Conservation (phyloP, 1,140 invertebrate species). For the Ruditapes philippinarum region DNA sequence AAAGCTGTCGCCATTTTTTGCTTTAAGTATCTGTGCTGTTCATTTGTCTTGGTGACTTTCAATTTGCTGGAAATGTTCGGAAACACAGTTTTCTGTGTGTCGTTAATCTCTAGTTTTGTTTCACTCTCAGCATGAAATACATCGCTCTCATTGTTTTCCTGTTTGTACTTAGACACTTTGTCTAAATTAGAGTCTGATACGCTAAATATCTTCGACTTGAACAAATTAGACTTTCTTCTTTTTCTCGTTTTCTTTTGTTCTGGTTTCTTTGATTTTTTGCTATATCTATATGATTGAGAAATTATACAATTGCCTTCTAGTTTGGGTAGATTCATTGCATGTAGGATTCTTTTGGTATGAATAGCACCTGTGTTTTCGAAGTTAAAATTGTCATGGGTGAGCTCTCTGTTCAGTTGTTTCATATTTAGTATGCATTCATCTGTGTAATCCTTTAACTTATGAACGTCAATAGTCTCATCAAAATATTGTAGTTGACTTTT, state of each 20-base stretch:
- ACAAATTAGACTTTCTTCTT: constrained; percentile 24
- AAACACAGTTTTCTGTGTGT: not conserved
- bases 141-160: not conserved
- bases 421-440: not conserved
- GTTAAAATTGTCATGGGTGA: constrained; percentile 37
- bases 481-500: constrained; percentile 22
- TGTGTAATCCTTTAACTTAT: constrained; percentile 36
- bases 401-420: constrained; percentile 34
- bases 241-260: not conserved
- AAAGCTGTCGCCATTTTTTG: constrained; percentile 32
- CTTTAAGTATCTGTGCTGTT: constrained; percentile 51
- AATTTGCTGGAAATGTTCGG: not conserved
- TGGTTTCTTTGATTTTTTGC: constrained; percentile 5
- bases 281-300: constrained; percentile 1
- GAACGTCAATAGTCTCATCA: constrained; percentile 26
- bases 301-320: constrained; percentile 2
- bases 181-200: constrained; percentile 41
- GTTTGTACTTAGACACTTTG: constrained; percentile 39
- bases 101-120: not conserved
- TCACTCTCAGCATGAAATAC: not conserved
- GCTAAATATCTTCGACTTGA: constrained; percentile 41
- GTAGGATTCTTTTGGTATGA: not conserved
- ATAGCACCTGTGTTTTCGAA: constrained; percentile 23
- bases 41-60: not conserved
- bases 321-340: not conserved